These are phyloP conservation scores for Tangara arthus DNA, from an alignment of 2,797 vertebrate genomes.

Conservation along the genomic window DNA sequence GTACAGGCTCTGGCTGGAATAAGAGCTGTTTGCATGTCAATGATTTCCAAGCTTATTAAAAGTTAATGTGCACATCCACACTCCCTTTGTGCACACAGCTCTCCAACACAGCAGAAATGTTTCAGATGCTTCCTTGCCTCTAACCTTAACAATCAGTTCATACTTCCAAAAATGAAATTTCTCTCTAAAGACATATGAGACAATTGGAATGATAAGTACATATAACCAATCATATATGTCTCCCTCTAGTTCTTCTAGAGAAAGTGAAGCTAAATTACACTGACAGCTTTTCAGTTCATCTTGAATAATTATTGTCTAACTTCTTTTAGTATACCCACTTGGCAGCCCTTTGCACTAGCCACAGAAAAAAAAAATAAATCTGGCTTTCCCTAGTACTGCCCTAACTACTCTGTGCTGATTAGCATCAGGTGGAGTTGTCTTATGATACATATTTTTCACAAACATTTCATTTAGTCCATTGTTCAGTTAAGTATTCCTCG, in stretches of 20 bases:
- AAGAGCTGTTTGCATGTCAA: background rate
- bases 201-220: fast-evolving
- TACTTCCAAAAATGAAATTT: background rate
- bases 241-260: background rate
- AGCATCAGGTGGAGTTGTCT: background rate
- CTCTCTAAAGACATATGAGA: background rate
- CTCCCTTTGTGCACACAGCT: background rate
- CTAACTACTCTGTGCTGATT: background rate
- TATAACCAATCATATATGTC: background rate
- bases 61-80: conserved; percentile 2
- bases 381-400: background rate
- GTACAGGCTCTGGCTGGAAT: background rate
- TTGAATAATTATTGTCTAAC: background rate
- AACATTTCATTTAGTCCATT: background rate
- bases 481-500: background rate
- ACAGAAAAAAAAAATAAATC: background rate
- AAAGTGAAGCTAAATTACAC: background rate
- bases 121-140: background rate
- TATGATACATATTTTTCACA: background rate
- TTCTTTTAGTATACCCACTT: background rate
- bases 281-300: background rate
- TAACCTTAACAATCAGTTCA: background rate
- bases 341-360: background rate
- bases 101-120: background rate
- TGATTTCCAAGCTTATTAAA: conserved; percentile 37